Percentiles rank a stretch among this genome's conserved stretches.
Evolutionary conservation across 2,113 vertebrate species (phyloP).

Genomic region (Myotis yumanensis): DNA sequence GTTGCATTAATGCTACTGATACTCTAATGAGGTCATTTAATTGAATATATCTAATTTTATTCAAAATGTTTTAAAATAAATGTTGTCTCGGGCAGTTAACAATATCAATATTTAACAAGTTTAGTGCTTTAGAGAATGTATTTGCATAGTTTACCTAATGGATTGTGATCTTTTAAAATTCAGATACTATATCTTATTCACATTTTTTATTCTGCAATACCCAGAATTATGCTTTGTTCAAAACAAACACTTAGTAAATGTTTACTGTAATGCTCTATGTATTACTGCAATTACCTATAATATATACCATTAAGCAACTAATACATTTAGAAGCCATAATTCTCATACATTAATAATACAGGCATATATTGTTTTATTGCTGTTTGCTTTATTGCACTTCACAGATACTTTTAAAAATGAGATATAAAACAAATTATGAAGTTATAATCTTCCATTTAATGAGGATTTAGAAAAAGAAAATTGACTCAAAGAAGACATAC

Average conservation of each 20-base stretch:
- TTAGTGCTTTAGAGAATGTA: not conserved
- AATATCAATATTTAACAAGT: not conserved
- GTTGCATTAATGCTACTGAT: not conserved
- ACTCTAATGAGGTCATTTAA: not conserved
- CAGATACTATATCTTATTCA: not conserved
- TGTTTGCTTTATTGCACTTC: not conserved
- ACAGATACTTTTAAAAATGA: not conserved
- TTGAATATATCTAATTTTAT: not conserved
- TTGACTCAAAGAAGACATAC: not conserved
- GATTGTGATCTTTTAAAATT: not conserved
- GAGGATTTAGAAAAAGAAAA: not conserved
- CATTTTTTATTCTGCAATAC: not conserved
- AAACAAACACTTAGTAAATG: not conserved
- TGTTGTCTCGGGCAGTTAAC: not conserved
- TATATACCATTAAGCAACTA: not conserved
- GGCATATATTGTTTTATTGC: not conserved
- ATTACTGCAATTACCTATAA: not conserved
- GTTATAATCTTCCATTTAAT: not conserved
- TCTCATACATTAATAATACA: not conserved
- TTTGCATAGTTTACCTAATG: not conserved
- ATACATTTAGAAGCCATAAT: not conserved
- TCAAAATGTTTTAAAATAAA: not conserved
- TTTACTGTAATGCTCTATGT: not conserved
- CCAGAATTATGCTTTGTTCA: not conserved
- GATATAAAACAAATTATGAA: not conserved